Percentiles rank a stretch among this genome's conserved stretches.
phyloP scores from a whole-genome alignment of 2,113 vertebrate species.

The Neogale vison region DNA sequence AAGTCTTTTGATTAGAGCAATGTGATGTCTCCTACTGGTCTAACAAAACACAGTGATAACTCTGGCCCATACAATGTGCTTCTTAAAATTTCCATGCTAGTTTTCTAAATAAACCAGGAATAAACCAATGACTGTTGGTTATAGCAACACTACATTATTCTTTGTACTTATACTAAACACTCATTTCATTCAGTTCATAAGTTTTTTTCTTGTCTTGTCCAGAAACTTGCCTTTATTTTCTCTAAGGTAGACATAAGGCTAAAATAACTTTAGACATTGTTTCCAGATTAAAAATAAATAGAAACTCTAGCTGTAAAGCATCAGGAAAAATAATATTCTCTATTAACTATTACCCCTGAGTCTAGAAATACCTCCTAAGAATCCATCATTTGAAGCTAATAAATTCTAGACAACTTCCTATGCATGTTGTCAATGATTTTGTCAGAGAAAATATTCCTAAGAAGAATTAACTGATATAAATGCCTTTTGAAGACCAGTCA shows the following conservation, averaged over 20 bases:
- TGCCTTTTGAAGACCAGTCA: conserved; percentile 40
- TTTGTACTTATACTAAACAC: neutral
- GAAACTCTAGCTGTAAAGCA: neutral
- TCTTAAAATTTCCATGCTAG: neutral
- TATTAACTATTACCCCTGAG: conserved; percentile 30
- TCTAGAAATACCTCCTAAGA: neutral
- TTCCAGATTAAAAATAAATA: conserved; percentile 5
- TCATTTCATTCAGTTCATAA: neutral
- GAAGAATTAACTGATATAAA: conserved; percentile 25
- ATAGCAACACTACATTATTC: neutral
- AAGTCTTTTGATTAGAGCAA: neutral
- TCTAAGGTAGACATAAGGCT: neutral
- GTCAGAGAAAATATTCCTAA: conserved; percentile 35
- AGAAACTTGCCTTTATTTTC: conserved; percentile 54
- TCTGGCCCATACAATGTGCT: neutral
- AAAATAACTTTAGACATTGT: conserved; percentile 46
- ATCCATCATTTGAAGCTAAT: conserved; percentile 27
- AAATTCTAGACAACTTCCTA: conserved; percentile 45
- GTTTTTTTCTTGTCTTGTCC: conserved; percentile 30
- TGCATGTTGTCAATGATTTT: conserved; percentile 44
- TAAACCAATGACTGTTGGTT: neutral
- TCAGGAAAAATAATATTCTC: neutral
- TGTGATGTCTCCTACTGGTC: neutral
- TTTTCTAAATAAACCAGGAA: neutral
- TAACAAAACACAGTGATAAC: neutral